Conservation (phyloP, 2,797 vertebrate genomes). For the Crenuchus spilurus region DNA sequence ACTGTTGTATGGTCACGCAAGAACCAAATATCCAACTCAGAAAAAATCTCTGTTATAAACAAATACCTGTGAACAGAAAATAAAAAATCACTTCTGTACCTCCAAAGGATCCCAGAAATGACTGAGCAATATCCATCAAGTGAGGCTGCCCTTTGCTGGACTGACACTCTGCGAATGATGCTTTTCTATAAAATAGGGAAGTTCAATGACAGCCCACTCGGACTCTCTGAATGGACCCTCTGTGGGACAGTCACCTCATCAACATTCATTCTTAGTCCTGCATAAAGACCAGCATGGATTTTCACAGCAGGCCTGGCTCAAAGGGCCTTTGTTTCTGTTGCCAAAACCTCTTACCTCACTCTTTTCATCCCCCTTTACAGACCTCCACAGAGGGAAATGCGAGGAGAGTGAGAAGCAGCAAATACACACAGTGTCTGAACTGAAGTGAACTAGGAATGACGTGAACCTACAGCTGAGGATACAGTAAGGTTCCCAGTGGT, state of each 20-base stretch:
- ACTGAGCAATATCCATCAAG: background rate
- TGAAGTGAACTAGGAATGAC: background rate
- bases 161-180: background rate
- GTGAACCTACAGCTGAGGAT: background rate
- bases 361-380: background rate
- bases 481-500: too few relatives aligned
- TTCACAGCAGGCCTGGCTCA: constrained; percentile 46
- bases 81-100: background rate
- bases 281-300: constrained; percentile 55
- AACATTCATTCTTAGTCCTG: constrained; percentile 68
- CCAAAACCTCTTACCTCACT: background rate
- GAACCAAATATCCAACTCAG: too few relatives aligned
- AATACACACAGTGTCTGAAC: background rate
- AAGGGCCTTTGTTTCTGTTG: constrained; percentile 38
- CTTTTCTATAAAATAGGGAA: background rate
- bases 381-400: background rate
- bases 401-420: background rate
- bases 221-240: constrained; percentile 67
- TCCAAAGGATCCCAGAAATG: background rate
- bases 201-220: background rate
- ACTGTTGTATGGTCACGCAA: too few relatives aligned
- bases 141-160: too few relatives aligned
- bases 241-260: constrained; percentile 69
- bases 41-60: too few relatives aligned
- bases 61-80: too few relatives aligned